Evolutionary conservation across 2,888 invertebrate genomes (phyloP).

Genomic region (Dicycla oo): DNA sequence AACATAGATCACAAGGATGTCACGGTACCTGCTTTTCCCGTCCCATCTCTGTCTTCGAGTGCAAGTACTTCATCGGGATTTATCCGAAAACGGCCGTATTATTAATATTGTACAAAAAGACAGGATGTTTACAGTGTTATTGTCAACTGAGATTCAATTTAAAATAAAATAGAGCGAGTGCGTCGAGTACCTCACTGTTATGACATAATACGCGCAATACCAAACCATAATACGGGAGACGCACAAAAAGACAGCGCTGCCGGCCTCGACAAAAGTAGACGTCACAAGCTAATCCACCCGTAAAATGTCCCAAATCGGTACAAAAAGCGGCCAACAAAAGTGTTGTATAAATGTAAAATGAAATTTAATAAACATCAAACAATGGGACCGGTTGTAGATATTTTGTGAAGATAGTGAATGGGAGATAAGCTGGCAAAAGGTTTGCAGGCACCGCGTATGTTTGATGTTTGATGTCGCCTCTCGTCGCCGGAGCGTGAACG

Average conservation of each 20-base stretch:
- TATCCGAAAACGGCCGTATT: conserved; percentile 59
- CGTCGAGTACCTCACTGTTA: conserved; percentile 87
- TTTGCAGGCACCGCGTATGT: conserved; percentile 86
- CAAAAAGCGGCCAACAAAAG: conserved; percentile 89
- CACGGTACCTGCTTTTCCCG: conserved; percentile 23
- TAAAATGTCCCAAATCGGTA: conserved; percentile 89
- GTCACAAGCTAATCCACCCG: conserved; percentile 88
- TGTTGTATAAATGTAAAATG: conserved; percentile 90
- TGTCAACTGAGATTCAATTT: conserved; percentile 88
- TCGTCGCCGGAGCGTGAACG: conserved; percentile 88
- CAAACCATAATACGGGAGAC: conserved; percentile 84
- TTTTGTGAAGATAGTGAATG: conserved; percentile 88
- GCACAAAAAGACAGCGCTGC: conserved; percentile 87
- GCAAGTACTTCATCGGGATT: conserved; percentile 35
- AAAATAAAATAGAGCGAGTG: conserved; percentile 81
- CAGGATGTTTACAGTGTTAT: conserved; percentile 87
- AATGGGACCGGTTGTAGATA: conserved; percentile 85
- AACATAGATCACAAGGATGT: neutral
- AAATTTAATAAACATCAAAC: conserved; percentile 90
- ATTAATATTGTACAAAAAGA: conserved; percentile 81
- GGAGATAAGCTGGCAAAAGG: conserved; percentile 90
- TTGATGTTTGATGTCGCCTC: conserved; percentile 90
- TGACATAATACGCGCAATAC: conserved; percentile 90
- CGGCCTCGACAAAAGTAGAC: conserved; percentile 82
- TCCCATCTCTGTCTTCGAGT: conserved; percentile 43